Base-by-base conservation (phyloP, 1,140 invertebrate genomes). In the Drosophila gunungcola region DNA sequence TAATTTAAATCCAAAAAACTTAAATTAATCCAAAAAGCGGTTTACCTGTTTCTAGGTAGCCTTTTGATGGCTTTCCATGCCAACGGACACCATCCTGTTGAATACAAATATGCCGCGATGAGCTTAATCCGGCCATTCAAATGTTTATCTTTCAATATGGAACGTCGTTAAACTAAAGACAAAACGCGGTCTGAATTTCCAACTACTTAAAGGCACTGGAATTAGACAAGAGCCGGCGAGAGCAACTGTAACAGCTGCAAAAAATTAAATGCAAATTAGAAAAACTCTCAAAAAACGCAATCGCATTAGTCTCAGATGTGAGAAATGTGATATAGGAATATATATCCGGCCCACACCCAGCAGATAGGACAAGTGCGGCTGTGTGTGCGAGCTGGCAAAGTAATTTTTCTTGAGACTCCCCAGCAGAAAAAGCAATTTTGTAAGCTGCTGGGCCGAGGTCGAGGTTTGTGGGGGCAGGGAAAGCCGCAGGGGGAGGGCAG, bases 251-350 rank as follows among this genome's bases (percentile, higher is more conserved):
- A 89, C 84, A 89, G 85, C 84, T 89, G 84, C 85, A 80, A 89
- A 89, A 88, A 89, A 89, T 89, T 89, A 89, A 89, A 89, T 89
- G 84, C 85, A 89, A 90, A 89, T 89, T 89, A 89, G 84, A 89
- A 89, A 89, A 89, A 89, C 65, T 78, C 77, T 65, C 53, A 72
- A 90, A 80, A 86, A 90, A 89, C 62, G 89, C 85, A 90, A 89
- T 84, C 85, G 84, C 84, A 89, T 89, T 89, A 90, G 82, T 84
- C 88, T 90, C 88, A 90, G 88, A 90, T 90, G 86, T 90, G 72
- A 90, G 80, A 91, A 90, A 90, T 90, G 88, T 80, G 79, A 86
- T 90, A 83, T 86, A 85, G 78, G 78, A 85, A 89, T 78, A 61
- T 72, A 78, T 73, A 68, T 73, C 63, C 55, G 53, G 51, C 52